Evolutionary conservation across 2,888 invertebrate species (phyloP), one percentile per base, ranked within the genome.

Genomic region (Leptinotarsa juncta): DNA sequence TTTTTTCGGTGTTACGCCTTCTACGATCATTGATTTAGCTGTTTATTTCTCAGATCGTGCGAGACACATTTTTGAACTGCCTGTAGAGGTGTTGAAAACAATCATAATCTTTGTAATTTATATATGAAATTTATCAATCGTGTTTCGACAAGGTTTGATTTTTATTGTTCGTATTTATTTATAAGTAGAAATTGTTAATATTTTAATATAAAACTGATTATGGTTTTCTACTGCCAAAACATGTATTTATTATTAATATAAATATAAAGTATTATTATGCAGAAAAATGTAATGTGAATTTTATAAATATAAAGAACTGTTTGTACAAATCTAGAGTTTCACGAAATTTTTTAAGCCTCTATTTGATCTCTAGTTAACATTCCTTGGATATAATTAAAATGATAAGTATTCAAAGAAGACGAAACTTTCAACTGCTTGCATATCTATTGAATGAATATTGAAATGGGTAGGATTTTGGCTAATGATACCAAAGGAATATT

Each of bases 151-250:
- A 57, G 5, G 51, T 67, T 57, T 71, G 55, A 51, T 72, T 48
- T 72, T 55, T 62, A 14, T 26, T 51, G 51, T 51, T 51, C 16
- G 16, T 15, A 2, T 32, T 51, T 67, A 60, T 51, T 62, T 26
- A 10, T 32, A 10, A 32, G 16, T 16, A 32, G n/a, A n/a, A 16
- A 42, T 51, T 67, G 32, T 18, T 53, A 51, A 72, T 62, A 72
- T 42, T 42, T 42, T 42, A 42, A 42, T 42, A 42, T 10, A 51
- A 67, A 67, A 62, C 72, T 67, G 67, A 72, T 67, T 67, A 72
- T 72, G 72, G 70, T 74, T 74, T 74, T 70, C 73, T 74, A 74
- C 73, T 74, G 73, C 73, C 73, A 74, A 74, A 57, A 70, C 32
- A 62, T 62, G 62, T 62, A 62, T 62, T 67, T 60, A 74, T 70